Base-by-base conservation (phyloP, 2,888 invertebrate genomes). In the Zaprionus obscuricornis region DNA sequence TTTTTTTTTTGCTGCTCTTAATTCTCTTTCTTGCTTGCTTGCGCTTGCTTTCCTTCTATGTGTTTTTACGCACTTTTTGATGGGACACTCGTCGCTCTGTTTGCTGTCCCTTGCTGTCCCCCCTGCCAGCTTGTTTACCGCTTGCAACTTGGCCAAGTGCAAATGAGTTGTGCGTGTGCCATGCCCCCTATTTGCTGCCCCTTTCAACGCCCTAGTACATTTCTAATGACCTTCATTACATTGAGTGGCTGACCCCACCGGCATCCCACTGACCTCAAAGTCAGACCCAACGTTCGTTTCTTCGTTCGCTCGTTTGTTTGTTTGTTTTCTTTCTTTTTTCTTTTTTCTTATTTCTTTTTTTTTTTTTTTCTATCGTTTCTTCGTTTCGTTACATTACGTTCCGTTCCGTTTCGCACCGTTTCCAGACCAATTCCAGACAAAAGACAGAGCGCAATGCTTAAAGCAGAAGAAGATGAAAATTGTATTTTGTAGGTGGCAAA, bases 151-250 rank as follows among this genome's bases (percentile, higher is more conserved):
- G 55, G 55, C 55, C 63, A 63, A 71, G 67, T 72, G 69, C 69
- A 74, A 69, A 74, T 74, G 74, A 74, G 60, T 72, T 73, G 66
- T 70, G 54, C 57, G 56, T 66, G 66, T 31, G 57, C 43, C 45
- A 22, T 36, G 27, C 29, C 50, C 56, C 14, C 17, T 5, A 5
- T 14, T 5, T 4, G 5, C 24, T 24, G 5, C 29, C 11, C 1
- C 27, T 0, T 10, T 24, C 24, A n/a, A n/a, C 13, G 59, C 46
- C 45, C 59, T 49, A 77, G 78, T 69, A 82, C 73, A 82, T 74
- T 74, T 82, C 73, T 74, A 82, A 81, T 85, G 85, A 85, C 81
- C 85, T 85, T 82, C 85, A 81, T 81, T 85, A 82, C 75, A 74
- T 74, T 85, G 83, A 81, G 82, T 82, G 79, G 66, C 51, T 51